These are phyloP conservation scores for Drosophila atroscutellata DNA, from an alignment of 2,888 invertebrate genomes.

Conservation along the genomic window DNA sequence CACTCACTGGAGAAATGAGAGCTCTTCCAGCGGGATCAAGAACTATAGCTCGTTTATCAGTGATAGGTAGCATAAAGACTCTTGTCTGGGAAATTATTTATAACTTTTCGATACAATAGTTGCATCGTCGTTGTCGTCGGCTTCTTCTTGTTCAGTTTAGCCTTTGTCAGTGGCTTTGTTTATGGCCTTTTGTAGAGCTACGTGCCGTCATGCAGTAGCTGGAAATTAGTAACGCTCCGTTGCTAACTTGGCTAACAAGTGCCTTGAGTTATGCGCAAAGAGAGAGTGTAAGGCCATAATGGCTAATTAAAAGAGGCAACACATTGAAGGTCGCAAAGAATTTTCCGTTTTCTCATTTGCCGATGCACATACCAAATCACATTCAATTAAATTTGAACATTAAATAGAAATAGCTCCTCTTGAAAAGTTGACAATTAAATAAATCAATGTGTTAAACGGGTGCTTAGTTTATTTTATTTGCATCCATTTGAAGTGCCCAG, in stretches of 20 bases:
- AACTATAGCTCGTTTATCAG: not conserved
- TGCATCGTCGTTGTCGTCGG: not conserved
- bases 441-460: slow-evolving; percentile 14
- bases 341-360: not conserved
- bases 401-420: not conserved
- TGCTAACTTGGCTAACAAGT: slow-evolving; percentile 40
- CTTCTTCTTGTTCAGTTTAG: not conserved
- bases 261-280: slow-evolving; percentile 42
- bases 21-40: not conserved
- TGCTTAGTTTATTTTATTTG: slow-evolving; percentile 14
- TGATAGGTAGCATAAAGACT: not conserved
- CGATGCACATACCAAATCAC: not conserved
- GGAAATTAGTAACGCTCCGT: slow-evolving; percentile 52
- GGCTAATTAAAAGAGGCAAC: slow-evolving; percentile 44
- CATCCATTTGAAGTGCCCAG: slow-evolving; percentile 1
- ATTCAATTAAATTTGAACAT: not conserved
- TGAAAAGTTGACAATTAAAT: slow-evolving; percentile 11
- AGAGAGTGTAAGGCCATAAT: slow-evolving; percentile 19
- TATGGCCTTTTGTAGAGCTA: slow-evolving; percentile 24
- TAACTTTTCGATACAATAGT: not conserved
- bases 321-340: slow-evolving; percentile 22
- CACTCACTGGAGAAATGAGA: not conserved
- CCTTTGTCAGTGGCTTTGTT: slow-evolving; percentile 7
- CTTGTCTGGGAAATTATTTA: not conserved
- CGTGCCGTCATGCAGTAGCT: slow-evolving; percentile 74